Conservation (phyloP, 1,140 invertebrate genomes). For the Eurosta solidaginis region DNA sequence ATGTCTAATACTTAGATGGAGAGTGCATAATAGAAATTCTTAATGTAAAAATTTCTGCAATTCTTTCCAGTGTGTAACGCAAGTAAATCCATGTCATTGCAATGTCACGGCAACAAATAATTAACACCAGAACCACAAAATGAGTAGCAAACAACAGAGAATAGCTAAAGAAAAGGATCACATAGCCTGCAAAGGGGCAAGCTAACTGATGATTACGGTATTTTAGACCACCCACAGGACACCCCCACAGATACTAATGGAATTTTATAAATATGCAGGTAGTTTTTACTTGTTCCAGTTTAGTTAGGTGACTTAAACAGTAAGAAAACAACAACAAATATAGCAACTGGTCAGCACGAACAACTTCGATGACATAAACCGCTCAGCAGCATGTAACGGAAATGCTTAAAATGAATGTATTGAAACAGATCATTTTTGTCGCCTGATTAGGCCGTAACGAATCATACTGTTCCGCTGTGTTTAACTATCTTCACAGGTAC, state of each 20-base stretch:
- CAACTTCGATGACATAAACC: neutral
- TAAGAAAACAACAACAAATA: neutral
- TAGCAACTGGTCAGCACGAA: neutral
- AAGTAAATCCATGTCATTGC: too few species aligned
- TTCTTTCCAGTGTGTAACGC: too few species aligned
- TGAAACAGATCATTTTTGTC: neutral
- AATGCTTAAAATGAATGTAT: neutral
- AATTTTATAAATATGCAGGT: neutral
- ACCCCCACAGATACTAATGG: neutral
- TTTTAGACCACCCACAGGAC: neutral
- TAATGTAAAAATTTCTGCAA: too few species aligned
- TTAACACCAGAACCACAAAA: slow-evolving; percentile 27
- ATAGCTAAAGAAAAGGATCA: neutral
- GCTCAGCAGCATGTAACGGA: neutral
- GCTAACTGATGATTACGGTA: neutral
- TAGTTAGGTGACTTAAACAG: neutral
- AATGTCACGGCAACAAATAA: slow-evolving; percentile 16
- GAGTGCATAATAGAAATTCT: too few species aligned
- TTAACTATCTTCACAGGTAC: too few species aligned
- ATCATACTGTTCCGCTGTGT: neutral
- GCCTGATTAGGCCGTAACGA: neutral
- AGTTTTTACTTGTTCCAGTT: neutral
- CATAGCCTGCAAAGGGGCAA: neutral
- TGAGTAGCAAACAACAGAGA: slow-evolving; percentile 1
- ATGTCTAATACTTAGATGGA: too few species aligned